Conservation (phyloP, 2,113 vertebrate species). For the Ictalurus furcatus region DNA sequence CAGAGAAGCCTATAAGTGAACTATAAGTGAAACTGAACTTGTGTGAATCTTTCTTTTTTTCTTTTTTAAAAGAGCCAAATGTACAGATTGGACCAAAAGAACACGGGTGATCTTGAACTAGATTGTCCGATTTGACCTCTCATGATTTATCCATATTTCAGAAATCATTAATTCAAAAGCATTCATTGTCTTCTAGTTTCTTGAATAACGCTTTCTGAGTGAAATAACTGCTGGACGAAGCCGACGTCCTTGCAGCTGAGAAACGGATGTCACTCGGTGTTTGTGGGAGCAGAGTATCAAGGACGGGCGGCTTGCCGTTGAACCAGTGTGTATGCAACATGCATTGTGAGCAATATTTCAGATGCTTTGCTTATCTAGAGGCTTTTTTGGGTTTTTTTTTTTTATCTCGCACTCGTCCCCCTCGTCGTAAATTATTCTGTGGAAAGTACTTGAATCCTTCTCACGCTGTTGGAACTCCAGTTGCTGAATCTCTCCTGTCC, state of each 20-base stretch:
- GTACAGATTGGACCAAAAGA: conserved; percentile 30
- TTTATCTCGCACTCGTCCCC: conserved; percentile 42
- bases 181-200: not conserved
- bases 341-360: conserved; percentile 68
- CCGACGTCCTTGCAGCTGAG: conserved; percentile 12
- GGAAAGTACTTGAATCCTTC: conserved; percentile 76
- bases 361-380: conserved; percentile 55
- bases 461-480: conserved; percentile 26
- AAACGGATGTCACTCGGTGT: not conserved
- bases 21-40: not conserved
- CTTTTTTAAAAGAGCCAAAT: not conserved
- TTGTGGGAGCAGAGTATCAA: not conserved
- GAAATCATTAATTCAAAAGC: not conserved
- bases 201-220: not conserved
- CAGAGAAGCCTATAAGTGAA: not conserved
- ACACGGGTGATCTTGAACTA: not conserved
- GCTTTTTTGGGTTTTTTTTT: conserved; percentile 22
- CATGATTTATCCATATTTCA: not conserved
- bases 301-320: not conserved
- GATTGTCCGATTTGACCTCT: not conserved
- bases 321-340: conserved; percentile 14
- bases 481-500: not conserved
- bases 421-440: conserved; percentile 71
- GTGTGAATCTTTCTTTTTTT: too few species aligned
- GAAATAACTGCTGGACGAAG: not conserved